Percentiles rank a stretch among this genome's conserved stretches.
Conservation (phyloP, 1,140 invertebrate genomes). For the Trichomalopsis sarcophagae region DNA sequence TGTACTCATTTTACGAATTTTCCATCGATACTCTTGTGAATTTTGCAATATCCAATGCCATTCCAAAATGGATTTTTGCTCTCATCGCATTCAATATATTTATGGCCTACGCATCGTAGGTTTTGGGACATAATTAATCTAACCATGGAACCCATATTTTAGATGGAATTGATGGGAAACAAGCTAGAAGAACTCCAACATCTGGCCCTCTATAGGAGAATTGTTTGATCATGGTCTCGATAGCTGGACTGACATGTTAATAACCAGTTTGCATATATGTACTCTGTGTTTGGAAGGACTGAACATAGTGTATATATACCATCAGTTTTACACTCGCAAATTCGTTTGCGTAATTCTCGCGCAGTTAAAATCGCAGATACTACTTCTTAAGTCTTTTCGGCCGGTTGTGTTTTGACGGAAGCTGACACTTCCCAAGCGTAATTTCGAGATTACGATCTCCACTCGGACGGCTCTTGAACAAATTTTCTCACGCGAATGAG, state of each 20-base stretch:
- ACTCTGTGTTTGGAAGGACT: slow-evolving; percentile 92
- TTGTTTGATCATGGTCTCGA: slow-evolving; percentile 99
- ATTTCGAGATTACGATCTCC: background rate
- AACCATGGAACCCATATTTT: background rate
- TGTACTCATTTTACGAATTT: too few relatives aligned
- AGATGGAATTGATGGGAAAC: slow-evolving; percentile 99
- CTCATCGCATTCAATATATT: slow-evolving; percentile 92
- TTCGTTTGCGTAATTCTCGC: too few relatives aligned
- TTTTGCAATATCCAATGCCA: slow-evolving; percentile 76
- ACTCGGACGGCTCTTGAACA: background rate
- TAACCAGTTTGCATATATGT: slow-evolving; percentile 93
- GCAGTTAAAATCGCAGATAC: too few relatives aligned
- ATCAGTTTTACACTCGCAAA: too few relatives aligned
- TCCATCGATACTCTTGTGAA: too few relatives aligned
- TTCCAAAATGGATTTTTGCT: slow-evolving; percentile 90
- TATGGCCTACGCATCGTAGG: slow-evolving; percentile 84
- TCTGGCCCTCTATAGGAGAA: slow-evolving; percentile 96
- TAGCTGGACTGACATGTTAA: slow-evolving; percentile 94
- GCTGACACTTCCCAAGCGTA: background rate
- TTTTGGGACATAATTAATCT: too few relatives aligned
- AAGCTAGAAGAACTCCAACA: slow-evolving; percentile 94
- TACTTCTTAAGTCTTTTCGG: background rate
- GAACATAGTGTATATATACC: slow-evolving; percentile 78
- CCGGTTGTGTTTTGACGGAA: background rate
- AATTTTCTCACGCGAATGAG: too few relatives aligned